Evolutionary conservation across 2,113 vertebrate genomes (phyloP).

Genomic region (Cinclus mexicanus): DNA sequence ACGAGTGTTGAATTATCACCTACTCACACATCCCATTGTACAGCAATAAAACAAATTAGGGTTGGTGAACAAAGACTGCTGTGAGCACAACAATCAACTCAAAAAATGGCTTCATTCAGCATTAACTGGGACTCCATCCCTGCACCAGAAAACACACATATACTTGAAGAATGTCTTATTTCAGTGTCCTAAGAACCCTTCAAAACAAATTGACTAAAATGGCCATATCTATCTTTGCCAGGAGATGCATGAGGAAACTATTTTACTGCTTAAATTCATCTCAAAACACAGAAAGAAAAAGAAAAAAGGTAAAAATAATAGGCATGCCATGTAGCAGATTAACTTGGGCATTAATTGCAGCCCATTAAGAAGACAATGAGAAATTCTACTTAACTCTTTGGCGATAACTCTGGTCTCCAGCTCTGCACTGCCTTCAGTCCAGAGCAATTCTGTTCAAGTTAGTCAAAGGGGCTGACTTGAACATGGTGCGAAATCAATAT

Average conservation of each 20-base stretch:
- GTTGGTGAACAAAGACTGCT: neutral
- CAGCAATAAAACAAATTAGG: neutral
- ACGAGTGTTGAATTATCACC: neutral
- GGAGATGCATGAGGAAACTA: neutral
- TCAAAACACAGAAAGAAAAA: neutral
- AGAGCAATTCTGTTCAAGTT: neutral
- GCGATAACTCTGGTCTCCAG: neutral
- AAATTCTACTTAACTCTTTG: neutral
- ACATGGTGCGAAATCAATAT: neutral
- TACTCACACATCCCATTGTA: neutral
- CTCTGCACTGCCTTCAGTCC: neutral
- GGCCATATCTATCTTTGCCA: neutral
- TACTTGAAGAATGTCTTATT: neutral
- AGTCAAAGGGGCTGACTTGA: neutral
- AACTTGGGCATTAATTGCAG: neutral
- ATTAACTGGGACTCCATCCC: neutral
- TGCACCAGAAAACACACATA: neutral
- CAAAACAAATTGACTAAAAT: neutral
- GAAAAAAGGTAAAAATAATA: neutral
- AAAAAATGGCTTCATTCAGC: neutral
- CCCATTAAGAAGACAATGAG: neutral
- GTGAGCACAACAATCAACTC: neutral
- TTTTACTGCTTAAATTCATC: neutral
- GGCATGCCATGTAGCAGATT: neutral
- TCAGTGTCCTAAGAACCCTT: neutral